Evolutionary conservation across 2,113 vertebrate genomes (phyloP), one percentile per base, ranked within the genome.

Genomic region (Nesogale talazaci): DNA sequence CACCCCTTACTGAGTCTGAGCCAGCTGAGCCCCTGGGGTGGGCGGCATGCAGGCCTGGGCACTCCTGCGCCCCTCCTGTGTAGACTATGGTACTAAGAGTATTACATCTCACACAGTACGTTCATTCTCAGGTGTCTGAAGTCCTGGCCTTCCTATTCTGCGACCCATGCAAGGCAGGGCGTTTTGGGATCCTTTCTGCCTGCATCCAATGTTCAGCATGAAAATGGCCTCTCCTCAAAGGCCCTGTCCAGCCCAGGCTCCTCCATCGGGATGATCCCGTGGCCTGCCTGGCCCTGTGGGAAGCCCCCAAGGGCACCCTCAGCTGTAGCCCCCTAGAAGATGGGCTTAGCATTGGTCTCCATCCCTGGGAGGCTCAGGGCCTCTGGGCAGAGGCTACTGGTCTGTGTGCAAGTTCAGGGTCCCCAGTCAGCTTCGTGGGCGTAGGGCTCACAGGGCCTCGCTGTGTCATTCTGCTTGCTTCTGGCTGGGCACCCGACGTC

Each of bases 351-450:
- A n/a, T 12, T 22, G 72, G 27, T 46, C 63, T 34, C 11, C 11
- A 0, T 1, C 27, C 31, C 70, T 7, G 84, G 23, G 77, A 42
- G 29, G 27, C 27, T 83, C 76, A n/a, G 67, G 5, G 25, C 10
- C 83, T 67, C 23, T 59, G 10, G 1, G 1, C 31, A 38, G 90
- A 74, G 2, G 34, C 83, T 46, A 11, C 57, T 52, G 46, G 57
- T 67, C 8, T 20, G 1, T 12, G 8, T 69, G 23, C 12, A 0
- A 1, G 34, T 14, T 20, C 27, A 0, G 46, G 10, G 3, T 14
- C 40, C 76, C 4, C 0, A 0, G 2, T 10, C 27, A 29, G 75
- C 84, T 20, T n/a, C n/a, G 0, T 1, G 63, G 57, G 7, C 7
- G 23, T 34, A 76, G 36, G 38, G 23, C 12, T 20, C 6, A 1